phyloP scores from a whole-genome alignment of 2,797 vertebrate species.

The Triplophysa bombifrons region DNA sequence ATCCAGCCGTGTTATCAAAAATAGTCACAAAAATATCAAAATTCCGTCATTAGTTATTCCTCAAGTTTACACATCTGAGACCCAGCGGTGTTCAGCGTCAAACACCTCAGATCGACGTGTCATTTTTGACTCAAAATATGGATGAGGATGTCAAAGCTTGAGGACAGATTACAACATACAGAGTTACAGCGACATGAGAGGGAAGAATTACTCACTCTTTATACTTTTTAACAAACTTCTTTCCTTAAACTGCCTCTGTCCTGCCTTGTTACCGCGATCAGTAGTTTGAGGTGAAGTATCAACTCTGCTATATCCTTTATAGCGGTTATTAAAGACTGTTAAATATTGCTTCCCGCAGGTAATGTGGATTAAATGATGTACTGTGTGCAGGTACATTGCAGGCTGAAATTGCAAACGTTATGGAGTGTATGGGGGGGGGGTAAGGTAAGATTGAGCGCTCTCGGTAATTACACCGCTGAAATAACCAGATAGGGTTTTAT shows the following conservation, averaged over 20 bases:
- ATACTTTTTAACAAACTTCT: background rate
- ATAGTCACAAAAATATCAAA: background rate
- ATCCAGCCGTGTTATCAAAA: background rate
- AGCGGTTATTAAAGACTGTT: slow-evolving; percentile 66
- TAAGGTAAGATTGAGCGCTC: slow-evolving; percentile 14
- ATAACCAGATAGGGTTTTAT: slow-evolving; percentile 74
- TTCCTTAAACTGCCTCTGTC: background rate
- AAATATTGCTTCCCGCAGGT: slow-evolving; percentile 70
- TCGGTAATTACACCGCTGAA: slow-evolving; percentile 72
- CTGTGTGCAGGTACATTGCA: slow-evolving; percentile 65
- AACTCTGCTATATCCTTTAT: slow-evolving; percentile 34
- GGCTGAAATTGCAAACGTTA: slow-evolving; percentile 73
- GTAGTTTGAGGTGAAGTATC: slow-evolving; percentile 16
- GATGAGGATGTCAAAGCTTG: background rate
- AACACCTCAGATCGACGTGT: background rate
- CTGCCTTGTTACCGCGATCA: slow-evolving; percentile 20
- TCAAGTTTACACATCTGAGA: background rate
- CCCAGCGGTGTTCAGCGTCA: background rate
- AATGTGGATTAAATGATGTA: slow-evolving; percentile 74
- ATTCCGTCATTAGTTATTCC: background rate
- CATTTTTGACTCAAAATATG: background rate
- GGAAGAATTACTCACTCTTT: background rate
- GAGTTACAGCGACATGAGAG: background rate
- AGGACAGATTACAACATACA: background rate
- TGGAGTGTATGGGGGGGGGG: slow-evolving; percentile 21